Evolutionary conservation across 1,140 invertebrate species (phyloP).

Genomic region (Rhagoletis zephyria): DNA sequence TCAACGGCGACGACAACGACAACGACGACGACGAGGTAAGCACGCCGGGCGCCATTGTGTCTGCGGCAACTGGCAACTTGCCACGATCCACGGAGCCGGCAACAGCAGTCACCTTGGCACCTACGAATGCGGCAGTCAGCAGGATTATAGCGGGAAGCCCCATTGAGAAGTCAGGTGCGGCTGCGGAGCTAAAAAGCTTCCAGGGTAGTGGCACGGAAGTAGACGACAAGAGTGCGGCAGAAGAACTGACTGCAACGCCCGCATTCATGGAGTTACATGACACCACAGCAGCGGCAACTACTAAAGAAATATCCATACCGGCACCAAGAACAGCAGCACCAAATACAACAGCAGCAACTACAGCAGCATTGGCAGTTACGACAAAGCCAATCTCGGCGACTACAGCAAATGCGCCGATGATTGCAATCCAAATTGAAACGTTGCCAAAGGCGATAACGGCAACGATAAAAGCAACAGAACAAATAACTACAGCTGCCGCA

Average conservation of each 20-base stretch:
- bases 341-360: not conserved
- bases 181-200: not conserved
- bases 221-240: not conserved
- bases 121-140: not conserved
- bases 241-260: constrained; percentile 9
- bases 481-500: constrained; percentile 6
- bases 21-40: not conserved
- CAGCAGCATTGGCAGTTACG: not conserved
- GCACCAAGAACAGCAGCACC: not conserved
- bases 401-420: constrained; percentile 22
- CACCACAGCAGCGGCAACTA: not conserved
- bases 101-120: constrained; percentile 20
- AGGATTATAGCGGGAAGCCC: not conserved
- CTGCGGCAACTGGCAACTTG: constrained; percentile 18
- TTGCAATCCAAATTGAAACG: constrained; percentile 46
- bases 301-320: constrained; percentile 13
- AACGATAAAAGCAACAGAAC: constrained; percentile 26
- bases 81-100: constrained; percentile 12
- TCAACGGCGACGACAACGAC: too few relatives aligned
- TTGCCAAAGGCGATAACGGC: constrained; percentile 38
- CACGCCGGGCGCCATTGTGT: not conserved
- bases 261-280: not conserved
- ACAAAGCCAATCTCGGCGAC: constrained; percentile 35
- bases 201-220: not conserved
- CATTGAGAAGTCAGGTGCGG: not conserved